Base-by-base conservation (phyloP, 2,888 invertebrate species). In the Drosophila paucipuncta region DNA sequence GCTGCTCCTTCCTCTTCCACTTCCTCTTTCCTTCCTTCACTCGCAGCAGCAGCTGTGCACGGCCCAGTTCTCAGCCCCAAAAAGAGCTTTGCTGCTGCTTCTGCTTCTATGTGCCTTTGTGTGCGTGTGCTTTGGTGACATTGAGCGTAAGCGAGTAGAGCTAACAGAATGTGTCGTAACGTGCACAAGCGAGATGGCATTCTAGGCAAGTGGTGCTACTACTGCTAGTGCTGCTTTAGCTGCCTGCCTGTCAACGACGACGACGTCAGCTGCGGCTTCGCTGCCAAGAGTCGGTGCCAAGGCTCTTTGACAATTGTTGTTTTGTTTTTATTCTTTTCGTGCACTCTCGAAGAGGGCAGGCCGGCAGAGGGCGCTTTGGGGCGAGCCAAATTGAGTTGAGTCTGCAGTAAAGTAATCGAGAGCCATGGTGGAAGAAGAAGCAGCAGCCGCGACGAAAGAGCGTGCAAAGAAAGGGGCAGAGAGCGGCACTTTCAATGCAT, bases 241-340 rank as follows among this genome's bases (percentile, higher is more conserved):
- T 76, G 72, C 52, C 33, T 47, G 22, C 73, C 35, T 18, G 59
- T 41, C 61, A 63, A 58, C 77, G 76, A 41, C 39, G 37, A 25
- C 39, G 52, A 30, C 63, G 68, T 60, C 64, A 64, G 59, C 76
- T 73, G 79, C 71, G 65, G 57, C 82, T 80, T 78, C 71, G 82
- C 84, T 88, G 89, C 75, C 80, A 65, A 58, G 64, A 76, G 83
- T 83, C 76, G 88, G 89, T 90, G 85, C 90, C 85, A 90, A 89
- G 90, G 90, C 85, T 86, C 78, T 90, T 90, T 86, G 73, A 67
- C 78, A 69, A 75, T 89, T 89, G 82, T 89, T 89, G 82, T 89
- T 89, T 89, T 85, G 85, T 86, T 89, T 81, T 85, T 89, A 77
- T 83, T 86, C 74, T 85, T 85, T 61, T 78, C 37, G 66, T 60